Base-by-base conservation (phyloP, 2,113 vertebrate species). In the Fulica atra region DNA sequence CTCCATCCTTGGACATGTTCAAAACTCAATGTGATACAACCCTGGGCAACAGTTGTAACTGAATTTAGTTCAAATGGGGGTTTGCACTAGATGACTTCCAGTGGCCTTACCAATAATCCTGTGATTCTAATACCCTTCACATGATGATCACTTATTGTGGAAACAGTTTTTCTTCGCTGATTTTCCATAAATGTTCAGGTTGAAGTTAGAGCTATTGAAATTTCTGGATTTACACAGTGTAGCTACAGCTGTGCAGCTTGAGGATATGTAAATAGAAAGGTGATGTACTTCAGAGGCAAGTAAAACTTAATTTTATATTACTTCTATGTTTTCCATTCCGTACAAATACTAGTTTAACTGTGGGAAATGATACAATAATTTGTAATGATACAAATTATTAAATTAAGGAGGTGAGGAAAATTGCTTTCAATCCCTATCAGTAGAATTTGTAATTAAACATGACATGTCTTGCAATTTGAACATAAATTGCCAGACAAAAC, bases 381-480 rank as follows among this genome's bases (percentile, higher is more conserved):
- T 61, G 2, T 53, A 78, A 63, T 56, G 40, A 74, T 26, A 17
- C 4, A 63, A 19, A 57, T 89, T 89, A 70, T 83, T 78, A 77
- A 63, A 83, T 88, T 89, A 93, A 46, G 21, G 44, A 81, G 8
- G 35, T 70, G n/a, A 89, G 85, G 48, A 70, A 36, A 70, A 83
- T 89, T 89, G 7, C 16, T 78, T 94, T 86, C 44, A 78, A 85
- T 73, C 9, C 7, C 21, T 92, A 44, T 68, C 80, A 68, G 53
- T 19, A 61, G 53, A 92, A 74, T 70, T 53, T 59, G 29, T 48
- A 76, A 57, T 92, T 93, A 92, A 95, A 89, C 16, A 42, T 89
- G 71, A 70, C 35, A n/a, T 10, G 3, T 85, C 63, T 89, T 91
- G 26, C 31, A 81, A 44, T 69, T 93, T 3, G 1, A 79, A 90